phyloP scores from a whole-genome alignment of 2,113 vertebrate species.

The Cyanoliseus patagonus region DNA sequence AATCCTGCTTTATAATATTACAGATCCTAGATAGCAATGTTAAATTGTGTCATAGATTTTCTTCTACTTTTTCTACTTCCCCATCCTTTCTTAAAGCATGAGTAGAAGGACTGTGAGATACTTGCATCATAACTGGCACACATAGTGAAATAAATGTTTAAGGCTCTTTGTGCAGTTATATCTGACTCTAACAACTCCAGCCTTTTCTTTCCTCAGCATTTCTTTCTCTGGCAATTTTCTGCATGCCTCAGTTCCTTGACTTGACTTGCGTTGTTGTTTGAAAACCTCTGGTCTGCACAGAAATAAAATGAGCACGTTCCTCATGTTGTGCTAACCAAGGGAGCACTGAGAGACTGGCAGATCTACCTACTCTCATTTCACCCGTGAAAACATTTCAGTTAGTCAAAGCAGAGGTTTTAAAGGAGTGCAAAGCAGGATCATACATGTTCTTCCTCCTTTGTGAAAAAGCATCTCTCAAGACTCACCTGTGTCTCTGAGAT shows the following conservation, averaged over 20 bases:
- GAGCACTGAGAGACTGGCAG: background rate
- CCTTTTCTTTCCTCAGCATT: background rate
- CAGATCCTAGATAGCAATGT: background rate
- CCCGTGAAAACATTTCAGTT: background rate
- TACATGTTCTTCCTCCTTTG: background rate
- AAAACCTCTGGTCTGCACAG: background rate
- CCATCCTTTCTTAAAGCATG: background rate
- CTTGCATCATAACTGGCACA: background rate
- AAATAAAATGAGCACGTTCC: background rate
- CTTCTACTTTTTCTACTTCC: background rate
- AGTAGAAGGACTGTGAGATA: background rate
- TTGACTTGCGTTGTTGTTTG: background rate
- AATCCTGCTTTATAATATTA: background rate
- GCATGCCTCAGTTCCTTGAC: background rate
- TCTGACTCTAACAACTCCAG: background rate
- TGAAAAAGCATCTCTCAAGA: background rate
- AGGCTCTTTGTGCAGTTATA: background rate
- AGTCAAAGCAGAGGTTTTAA: background rate
- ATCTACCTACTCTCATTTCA: background rate
- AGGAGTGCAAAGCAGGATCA: background rate
- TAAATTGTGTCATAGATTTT: background rate
- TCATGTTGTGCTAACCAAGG: background rate
- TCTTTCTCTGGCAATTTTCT: background rate
- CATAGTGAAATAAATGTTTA: background rate
- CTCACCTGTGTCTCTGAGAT: background rate